Percentiles rank a stretch among this genome's conserved stretches.
phyloP scores from a whole-genome alignment of 2,888 invertebrate species.

The Cataglyphis cursor region DNA sequence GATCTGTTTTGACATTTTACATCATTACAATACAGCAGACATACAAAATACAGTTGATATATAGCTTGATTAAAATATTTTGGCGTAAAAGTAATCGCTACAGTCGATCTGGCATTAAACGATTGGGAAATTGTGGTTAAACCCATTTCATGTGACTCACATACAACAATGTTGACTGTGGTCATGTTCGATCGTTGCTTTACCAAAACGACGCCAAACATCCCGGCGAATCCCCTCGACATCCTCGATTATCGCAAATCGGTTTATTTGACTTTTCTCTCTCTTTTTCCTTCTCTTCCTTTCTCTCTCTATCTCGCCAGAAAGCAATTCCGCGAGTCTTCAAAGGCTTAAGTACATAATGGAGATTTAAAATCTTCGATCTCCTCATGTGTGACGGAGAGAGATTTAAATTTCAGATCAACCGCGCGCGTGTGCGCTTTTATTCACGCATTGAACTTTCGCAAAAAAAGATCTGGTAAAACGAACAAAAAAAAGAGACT shows the following conservation, averaged over 20 bases:
- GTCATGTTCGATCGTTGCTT: slow-evolving; percentile 2
- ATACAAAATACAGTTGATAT: background rate
- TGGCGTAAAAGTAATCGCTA: background rate
- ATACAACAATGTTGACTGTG: slow-evolving; percentile 14
- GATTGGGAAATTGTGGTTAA: slow-evolving; percentile 2
- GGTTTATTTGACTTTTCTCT: background rate
- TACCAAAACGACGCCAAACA: slow-evolving; percentile 31
- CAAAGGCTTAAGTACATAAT: slow-evolving; percentile 36
- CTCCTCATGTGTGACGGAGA: background rate
- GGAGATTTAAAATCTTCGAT: slow-evolving; percentile 40
- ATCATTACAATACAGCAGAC: background rate
- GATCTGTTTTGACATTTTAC: background rate
- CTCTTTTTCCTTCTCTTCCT: background rate
- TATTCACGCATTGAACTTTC: slow-evolving; percentile 34
- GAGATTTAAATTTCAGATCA: slow-evolving; percentile 50
- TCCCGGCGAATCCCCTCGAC: background rate
- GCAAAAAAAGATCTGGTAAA: background rate
- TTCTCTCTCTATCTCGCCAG: background rate
- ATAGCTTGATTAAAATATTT: background rate
- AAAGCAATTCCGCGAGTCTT: slow-evolving; percentile 30
- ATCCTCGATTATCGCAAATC: slow-evolving; percentile 22
- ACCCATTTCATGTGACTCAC: background rate
- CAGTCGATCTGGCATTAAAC: background rate
- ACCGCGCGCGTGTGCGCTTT: slow-evolving; percentile 15
- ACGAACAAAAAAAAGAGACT: background rate